Conservation (phyloP, 2,113 vertebrate genomes). For the Aspiorhynchus laticeps region DNA sequence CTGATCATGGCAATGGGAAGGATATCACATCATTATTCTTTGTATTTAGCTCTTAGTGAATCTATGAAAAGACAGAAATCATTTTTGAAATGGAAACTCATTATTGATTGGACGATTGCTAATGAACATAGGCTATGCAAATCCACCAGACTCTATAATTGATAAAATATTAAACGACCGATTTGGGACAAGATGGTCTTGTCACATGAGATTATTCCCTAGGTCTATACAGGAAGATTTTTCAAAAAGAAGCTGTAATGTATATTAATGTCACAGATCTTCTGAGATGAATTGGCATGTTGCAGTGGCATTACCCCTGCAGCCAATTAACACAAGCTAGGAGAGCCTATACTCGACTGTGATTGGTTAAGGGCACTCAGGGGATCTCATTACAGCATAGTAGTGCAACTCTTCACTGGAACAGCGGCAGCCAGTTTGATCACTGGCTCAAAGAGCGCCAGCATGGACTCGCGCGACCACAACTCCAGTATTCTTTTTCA, state of each 20-base stretch:
- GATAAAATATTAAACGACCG: neutral
- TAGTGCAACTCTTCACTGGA: constrained; percentile 47
- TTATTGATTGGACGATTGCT: neutral
- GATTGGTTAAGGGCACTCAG: constrained; percentile 44
- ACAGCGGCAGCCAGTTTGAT: constrained; percentile 48
- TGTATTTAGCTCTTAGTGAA: neutral
- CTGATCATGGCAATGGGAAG: neutral
- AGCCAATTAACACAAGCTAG: constrained; percentile 43
- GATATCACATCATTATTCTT: neutral
- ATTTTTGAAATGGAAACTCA: neutral
- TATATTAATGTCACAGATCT: constrained; percentile 18
- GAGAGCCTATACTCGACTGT: constrained; percentile 19
- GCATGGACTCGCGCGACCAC: neutral
- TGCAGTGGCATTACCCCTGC: constrained; percentile 28
- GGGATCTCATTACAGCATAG: constrained; percentile 61
- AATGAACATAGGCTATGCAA: neutral
- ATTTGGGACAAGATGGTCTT: neutral
- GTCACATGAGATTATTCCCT: neutral
- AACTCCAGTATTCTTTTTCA: constrained; percentile 26
- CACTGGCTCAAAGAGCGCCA: neutral
- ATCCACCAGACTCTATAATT: neutral
- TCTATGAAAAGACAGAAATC: neutral
- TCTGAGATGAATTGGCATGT: constrained; percentile 6
- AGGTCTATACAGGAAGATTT: neutral
- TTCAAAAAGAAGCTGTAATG: constrained; percentile 6